Evolutionary conservation across 2,113 vertebrate species (phyloP).

Genomic region (Telmatochromis brachygnathus): DNA sequence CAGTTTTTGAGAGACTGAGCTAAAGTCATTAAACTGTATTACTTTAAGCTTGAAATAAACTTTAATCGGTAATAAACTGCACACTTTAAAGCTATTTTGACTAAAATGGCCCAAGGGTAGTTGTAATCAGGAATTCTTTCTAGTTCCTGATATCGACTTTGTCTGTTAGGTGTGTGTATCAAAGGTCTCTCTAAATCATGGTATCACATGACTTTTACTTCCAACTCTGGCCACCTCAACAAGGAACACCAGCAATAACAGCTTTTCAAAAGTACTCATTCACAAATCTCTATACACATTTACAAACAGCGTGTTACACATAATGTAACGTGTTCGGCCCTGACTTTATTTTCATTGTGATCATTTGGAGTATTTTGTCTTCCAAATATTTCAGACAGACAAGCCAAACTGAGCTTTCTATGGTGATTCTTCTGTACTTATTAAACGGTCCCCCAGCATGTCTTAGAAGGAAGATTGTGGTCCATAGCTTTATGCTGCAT

Average conservation of each 20-base stretch:
- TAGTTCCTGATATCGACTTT: not conserved
- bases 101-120: not conserved
- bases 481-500: not conserved
- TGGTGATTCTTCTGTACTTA: not conserved
- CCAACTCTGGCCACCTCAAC: not conserved
- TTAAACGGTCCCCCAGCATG: not conserved
- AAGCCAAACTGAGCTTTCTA: not conserved
- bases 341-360: not conserved
- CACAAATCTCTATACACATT: not conserved
- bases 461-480: not conserved
- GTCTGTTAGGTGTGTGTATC: not conserved
- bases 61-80: not conserved
- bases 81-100: not conserved
- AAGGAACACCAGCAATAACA: not conserved
- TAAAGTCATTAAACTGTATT: not conserved
- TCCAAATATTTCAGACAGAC: not conserved
- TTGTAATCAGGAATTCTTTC: not conserved
- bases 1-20: not conserved
- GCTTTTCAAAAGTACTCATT: not conserved
- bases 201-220: not conserved
- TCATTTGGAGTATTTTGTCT: not conserved
- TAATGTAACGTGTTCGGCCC: not conserved
- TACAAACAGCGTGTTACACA: not conserved
- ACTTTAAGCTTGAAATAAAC: not conserved
- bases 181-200: not conserved